Base-by-base conservation (phyloP, 2,113 vertebrate species). In the Serinus canaria region DNA sequence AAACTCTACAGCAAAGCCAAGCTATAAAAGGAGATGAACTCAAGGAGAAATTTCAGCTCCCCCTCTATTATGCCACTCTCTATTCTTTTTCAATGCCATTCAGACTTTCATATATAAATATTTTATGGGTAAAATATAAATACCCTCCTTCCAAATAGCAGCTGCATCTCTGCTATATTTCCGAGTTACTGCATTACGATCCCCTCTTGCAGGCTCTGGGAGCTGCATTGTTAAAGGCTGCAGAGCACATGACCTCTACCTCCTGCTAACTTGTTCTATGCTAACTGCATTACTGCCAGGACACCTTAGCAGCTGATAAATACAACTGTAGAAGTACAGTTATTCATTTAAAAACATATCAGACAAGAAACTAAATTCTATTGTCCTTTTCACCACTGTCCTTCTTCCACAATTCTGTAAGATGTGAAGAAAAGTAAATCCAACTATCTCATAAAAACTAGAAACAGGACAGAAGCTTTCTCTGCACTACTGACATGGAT, bases 1-100 rank as follows among this genome's bases (percentile, higher is more conserved):
- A 46, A 91, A 90, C 85, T 56, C 90, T 8, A n/a, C 41, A 49
- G 68, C 82, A 93, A 81, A 94, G 92, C 89, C 92, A 90, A 72
- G 49, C 93, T 92, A 89, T 87, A 93, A 92, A 92, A 95, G 83
- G 86, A 92, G 69, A 89, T 13, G 33, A 3, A 1, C 44, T 62
- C 80, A 94, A 94, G 94, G 60, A 90, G 76, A 83, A 81, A 76
- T 73, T 72, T 87, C 64, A 89, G 73, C 25, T 89, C 72, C 27
- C n/a, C 13, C 18, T 75, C 47, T 82, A 27, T 67, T 59, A 44
- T n/a, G 56, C 78, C 58, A 30, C 6, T 27, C 50, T 79, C 44
- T 73, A 69, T 53, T 66, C 62, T 74, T 56, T 9, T 63, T 44
- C 75, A 83, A 43, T 1, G 10, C 25, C 43, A 68, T 74, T 88